Conservation (phyloP, 2,797 vertebrate genomes). For the Margarornis squamiger region DNA sequence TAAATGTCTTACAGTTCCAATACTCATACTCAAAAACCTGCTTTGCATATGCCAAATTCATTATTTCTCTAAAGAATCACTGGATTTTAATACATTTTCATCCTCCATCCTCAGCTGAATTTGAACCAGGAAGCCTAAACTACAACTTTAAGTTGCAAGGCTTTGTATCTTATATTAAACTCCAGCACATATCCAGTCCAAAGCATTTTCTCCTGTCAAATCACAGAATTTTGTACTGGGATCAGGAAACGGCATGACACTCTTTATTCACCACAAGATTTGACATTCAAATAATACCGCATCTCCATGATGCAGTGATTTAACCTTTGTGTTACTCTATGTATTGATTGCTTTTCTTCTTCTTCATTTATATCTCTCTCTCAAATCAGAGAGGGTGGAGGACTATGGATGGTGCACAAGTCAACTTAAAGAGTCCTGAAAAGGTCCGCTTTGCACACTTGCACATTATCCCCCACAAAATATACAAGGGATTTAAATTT, state of each 20-base stretch:
- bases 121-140: neutral
- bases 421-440: neutral
- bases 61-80: neutral
- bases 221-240: neutral
- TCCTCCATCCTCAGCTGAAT: neutral
- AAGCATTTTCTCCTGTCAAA: neutral
- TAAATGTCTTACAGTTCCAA: neutral
- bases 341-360: neutral
- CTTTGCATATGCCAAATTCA: neutral
- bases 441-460: neutral
- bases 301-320: neutral
- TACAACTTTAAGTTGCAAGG: neutral
- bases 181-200: neutral
- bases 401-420: neutral
- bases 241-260: neutral
- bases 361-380: neutral
- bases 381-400: neutral
- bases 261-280: neutral
- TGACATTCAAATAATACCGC: neutral
- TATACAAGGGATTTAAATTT: neutral
- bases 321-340: neutral
- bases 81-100: slow-evolving; percentile 13
- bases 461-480: neutral
- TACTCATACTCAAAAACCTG: neutral
- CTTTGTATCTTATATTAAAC: neutral